phyloP scores from a whole-genome alignment of 2,888 invertebrate genomes.

The Drosophila mayaguana region DNA sequence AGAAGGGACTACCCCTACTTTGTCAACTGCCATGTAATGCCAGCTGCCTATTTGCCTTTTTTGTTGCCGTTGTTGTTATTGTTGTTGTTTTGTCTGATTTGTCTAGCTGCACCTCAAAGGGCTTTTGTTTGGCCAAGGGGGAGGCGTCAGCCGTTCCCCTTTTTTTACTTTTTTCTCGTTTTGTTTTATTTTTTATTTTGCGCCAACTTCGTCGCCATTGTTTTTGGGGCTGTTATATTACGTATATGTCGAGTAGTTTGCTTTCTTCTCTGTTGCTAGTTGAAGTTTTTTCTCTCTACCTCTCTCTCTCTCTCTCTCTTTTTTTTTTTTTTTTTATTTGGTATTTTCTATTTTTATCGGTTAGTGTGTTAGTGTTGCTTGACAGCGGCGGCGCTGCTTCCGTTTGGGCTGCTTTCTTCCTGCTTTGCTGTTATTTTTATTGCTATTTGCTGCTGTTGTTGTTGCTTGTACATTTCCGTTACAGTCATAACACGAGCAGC shows the following conservation, averaged over 20 bases:
- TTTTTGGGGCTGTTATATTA: slow-evolving; percentile 48
- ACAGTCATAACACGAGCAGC: slow-evolving; percentile 66
- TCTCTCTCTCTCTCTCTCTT: slow-evolving; percentile 8
- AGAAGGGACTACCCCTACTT: slow-evolving; percentile 27
- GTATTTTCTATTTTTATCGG: slow-evolving; percentile 65
- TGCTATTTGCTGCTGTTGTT: slow-evolving; percentile 10
- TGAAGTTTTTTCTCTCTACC: slow-evolving; percentile 24
- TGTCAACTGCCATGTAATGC: neutral
- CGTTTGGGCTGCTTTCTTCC: slow-evolving; percentile 35
- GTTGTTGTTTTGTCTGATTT: slow-evolving; percentile 51
- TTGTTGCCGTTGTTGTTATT: slow-evolving; percentile 11
- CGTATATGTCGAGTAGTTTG: slow-evolving; percentile 53
- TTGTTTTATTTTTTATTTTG: slow-evolving; percentile 48
- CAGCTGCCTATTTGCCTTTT: slow-evolving; percentile 18
- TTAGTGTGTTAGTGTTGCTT: slow-evolving; percentile 53
- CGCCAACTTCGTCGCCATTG: slow-evolving; percentile 48
- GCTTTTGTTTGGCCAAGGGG: slow-evolving; percentile 22
- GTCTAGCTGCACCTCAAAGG: slow-evolving; percentile 50
- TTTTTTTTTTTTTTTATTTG: slow-evolving; percentile 27
- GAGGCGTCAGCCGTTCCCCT: slow-evolving; percentile 29
- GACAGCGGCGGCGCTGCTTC: slow-evolving; percentile 26
- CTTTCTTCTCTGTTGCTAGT: slow-evolving; percentile 31
- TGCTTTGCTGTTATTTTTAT: slow-evolving; percentile 13
- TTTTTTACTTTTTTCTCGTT: slow-evolving; percentile 9
- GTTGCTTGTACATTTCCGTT: slow-evolving; percentile 62